Conservation (phyloP, 2,888 invertebrate species). For the Meliscaeva auricollis region DNA sequence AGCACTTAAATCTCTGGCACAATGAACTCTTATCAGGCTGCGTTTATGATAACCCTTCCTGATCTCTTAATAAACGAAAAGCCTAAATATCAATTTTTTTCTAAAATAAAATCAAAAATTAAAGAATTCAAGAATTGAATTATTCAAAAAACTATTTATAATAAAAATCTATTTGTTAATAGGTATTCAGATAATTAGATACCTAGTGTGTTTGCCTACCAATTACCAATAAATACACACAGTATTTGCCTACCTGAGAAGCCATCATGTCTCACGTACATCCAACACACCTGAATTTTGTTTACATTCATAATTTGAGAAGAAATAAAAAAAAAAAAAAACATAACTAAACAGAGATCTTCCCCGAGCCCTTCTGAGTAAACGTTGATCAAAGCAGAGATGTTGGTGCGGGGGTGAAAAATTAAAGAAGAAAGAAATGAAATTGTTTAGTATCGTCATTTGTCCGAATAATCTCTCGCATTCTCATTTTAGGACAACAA, state of each 20-base stretch:
- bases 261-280: constrained; percentile 28
- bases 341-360: constrained; percentile 36
- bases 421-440: neutral
- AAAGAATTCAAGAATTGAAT: neutral
- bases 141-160: neutral
- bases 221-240: constrained; percentile 29
- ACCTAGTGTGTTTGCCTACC: constrained; percentile 23
- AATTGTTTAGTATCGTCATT: neutral
- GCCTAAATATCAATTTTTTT: neutral
- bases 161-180: constrained; percentile 8
- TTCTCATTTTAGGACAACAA: constrained; percentile 43
- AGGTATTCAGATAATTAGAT: constrained; percentile 20
- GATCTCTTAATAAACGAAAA: neutral
- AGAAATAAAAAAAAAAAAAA: neutral
- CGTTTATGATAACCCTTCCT: constrained; percentile 79
- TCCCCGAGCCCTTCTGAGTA: neutral
- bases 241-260: constrained; percentile 47
- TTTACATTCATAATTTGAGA: constrained; percentile 48
- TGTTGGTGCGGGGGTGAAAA: constrained; percentile 22
- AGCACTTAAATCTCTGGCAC: constrained; percentile 71
- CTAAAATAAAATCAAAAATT: neutral
- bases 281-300: constrained; percentile 24
- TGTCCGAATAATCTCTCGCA: constrained; percentile 22
- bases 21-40: constrained; percentile 81
- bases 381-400: constrained; percentile 1